These are phyloP conservation scores for Hypolimnas misippus DNA, from an alignment of 2,888 invertebrate genomes.

Conservation along the genomic window DNA sequence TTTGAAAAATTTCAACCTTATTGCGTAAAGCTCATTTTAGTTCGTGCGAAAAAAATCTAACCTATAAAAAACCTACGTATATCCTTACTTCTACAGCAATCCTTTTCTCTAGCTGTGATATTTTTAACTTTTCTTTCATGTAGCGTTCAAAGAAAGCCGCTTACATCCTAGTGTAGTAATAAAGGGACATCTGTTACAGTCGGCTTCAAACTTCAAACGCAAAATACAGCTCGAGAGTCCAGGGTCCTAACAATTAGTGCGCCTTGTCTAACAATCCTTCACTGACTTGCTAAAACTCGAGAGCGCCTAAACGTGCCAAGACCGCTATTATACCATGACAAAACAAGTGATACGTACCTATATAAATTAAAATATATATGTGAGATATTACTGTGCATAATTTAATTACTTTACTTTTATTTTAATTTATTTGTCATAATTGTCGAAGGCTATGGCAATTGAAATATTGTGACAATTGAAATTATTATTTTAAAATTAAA, in stretches of 20 bases:
- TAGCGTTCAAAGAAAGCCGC: constrained; percentile 33
- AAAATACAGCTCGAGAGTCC: constrained; percentile 44
- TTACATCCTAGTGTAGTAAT: constrained; percentile 31
- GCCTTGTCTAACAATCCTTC: constrained; percentile 63
- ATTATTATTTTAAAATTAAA: too few species aligned
- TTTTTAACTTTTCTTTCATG: constrained; percentile 13
- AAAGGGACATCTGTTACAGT: constrained; percentile 35
- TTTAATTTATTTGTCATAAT: too few species aligned
- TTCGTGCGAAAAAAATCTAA: too few species aligned
- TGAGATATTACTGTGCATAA: too few species aligned
- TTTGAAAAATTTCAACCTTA: too few species aligned
- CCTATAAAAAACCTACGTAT: too few species aligned
- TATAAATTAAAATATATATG: constrained; percentile 2
- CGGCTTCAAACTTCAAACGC: constrained; percentile 38
- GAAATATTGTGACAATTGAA: too few species aligned
- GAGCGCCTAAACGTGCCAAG: constrained; percentile 58
- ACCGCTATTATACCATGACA: constrained; percentile 41
- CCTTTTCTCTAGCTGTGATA: not conserved
- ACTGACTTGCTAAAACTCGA: constrained; percentile 51
- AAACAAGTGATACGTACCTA: not conserved
- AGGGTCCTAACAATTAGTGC: constrained; percentile 66
- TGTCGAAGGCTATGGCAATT: too few species aligned
- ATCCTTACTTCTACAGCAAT: not conserved
- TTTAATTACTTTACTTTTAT: too few species aligned
- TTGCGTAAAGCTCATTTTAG: too few species aligned